These are phyloP conservation scores for Crypturellus tataupa DNA, from an alignment of 2,797 vertebrate genomes.

Conservation along the genomic window DNA sequence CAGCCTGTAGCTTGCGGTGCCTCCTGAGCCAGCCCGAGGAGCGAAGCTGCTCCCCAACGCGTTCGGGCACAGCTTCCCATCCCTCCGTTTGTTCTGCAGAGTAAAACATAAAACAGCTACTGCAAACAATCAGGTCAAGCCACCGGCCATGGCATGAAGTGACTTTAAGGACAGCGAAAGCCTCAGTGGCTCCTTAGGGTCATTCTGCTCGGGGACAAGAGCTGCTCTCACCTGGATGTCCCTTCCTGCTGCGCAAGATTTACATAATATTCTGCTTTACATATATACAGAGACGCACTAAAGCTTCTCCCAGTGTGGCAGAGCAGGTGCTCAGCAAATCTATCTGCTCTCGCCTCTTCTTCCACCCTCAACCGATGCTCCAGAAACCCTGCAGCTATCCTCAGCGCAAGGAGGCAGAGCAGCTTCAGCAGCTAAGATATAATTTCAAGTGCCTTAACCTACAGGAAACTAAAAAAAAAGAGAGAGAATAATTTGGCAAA, in stretches of 20 bases:
- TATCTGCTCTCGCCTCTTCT: neutral
- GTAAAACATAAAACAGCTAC: neutral
- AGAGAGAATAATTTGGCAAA: neutral
- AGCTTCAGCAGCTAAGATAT: neutral
- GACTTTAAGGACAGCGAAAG: neutral
- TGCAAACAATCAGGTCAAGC: fast-evolving
- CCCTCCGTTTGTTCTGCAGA: neutral
- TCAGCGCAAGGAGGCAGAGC: neutral
- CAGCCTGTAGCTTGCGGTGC: neutral
- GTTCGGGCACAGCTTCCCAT: neutral
- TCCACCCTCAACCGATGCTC: neutral
- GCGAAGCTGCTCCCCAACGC: neutral
- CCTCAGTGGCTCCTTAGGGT: fast-evolving
- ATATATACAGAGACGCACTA: fast-evolving
- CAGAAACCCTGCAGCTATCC: neutral
- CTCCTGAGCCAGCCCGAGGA: neutral
- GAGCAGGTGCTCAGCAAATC: neutral
- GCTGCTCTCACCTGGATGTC: neutral
- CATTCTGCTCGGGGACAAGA: neutral
- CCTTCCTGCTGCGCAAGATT: neutral
- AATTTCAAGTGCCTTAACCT: neutral
- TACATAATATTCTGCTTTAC: neutral
- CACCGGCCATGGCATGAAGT: fast-evolving
- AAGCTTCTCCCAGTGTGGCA: fast-evolving
- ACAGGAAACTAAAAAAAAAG: neutral